phyloP scores from a whole-genome alignment of 2,888 invertebrate genomes.

The Heterodera filipjevi region DNA sequence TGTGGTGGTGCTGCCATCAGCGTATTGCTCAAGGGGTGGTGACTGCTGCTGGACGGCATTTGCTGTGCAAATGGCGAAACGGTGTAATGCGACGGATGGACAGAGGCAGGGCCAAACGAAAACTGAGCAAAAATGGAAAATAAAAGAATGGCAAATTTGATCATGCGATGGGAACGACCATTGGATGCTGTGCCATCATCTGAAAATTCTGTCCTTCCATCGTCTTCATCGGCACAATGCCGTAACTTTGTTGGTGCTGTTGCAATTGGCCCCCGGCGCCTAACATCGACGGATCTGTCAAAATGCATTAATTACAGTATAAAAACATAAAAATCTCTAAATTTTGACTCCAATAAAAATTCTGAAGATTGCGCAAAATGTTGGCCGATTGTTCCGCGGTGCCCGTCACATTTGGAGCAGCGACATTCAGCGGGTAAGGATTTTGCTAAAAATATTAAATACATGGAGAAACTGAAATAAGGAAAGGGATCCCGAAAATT shows the following conservation, averaged over 20 bases:
- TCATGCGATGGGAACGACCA: neutral
- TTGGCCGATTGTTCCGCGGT: neutral
- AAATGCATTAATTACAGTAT: too few species aligned
- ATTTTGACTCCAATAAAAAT: neutral
- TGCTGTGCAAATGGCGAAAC: neutral
- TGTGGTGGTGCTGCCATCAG: neutral
- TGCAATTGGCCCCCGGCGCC: neutral
- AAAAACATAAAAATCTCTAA: too few species aligned
- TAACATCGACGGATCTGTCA: neutral
- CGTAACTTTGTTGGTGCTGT: neutral
- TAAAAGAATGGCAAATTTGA: neutral
- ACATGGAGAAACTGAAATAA: too few species aligned
- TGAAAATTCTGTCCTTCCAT: neutral
- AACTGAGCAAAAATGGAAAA: neutral
- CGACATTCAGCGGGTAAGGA: neutral
- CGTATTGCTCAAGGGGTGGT: neutral
- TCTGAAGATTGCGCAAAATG: constrained; percentile 1
- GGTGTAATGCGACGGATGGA: neutral
- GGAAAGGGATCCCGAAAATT: too few species aligned
- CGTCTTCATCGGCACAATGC: neutral
- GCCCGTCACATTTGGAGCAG: neutral
- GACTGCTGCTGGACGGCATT: neutral
- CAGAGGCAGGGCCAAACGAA: neutral
- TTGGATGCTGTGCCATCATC: neutral
- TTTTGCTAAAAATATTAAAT: neutral